These are phyloP conservation scores for Protodeltote pygarga DNA, from an alignment of 2,888 invertebrate genomes.

Conservation along the genomic window DNA sequence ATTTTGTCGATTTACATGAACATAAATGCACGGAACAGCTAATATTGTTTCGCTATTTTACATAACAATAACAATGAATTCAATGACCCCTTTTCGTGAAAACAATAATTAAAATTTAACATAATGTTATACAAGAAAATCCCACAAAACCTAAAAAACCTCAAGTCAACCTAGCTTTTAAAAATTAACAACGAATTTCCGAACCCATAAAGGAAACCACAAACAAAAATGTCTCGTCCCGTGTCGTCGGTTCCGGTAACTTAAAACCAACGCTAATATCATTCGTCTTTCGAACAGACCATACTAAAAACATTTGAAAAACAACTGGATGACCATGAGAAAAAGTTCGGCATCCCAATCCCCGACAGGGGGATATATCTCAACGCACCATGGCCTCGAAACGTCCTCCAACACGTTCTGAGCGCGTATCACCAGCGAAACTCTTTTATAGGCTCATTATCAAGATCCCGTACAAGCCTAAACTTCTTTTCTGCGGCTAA, in stretches of 20 bases:
- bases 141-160: too few relatives aligned
- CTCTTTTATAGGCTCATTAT: constrained; percentile 84
- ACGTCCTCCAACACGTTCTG: constrained; percentile 77
- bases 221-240: constrained; percentile 17
- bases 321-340: constrained; percentile 80
- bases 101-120: too few relatives aligned
- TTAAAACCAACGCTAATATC: constrained; percentile 17
- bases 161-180: too few relatives aligned
- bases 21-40: too few relatives aligned
- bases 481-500: constrained; percentile 71
- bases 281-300: too few relatives aligned
- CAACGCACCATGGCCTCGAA: constrained; percentile 79
- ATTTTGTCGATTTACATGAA: too few relatives aligned
- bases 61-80: too few relatives aligned
- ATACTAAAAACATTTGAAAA: constrained; percentile 71
- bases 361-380: constrained; percentile 67
- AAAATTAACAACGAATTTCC: neutral
- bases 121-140: too few relatives aligned
- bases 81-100: too few relatives aligned
- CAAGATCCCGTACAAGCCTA: constrained; percentile 86
- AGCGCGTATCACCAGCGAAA: constrained; percentile 73
- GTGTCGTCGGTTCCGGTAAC: constrained; percentile 12
- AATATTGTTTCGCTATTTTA: too few relatives aligned
- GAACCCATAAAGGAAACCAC: neutral
- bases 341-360: constrained; percentile 74